Evolutionary conservation across 2,888 invertebrate genomes (phyloP).

Genomic region (Chymomyza amoena): DNA sequence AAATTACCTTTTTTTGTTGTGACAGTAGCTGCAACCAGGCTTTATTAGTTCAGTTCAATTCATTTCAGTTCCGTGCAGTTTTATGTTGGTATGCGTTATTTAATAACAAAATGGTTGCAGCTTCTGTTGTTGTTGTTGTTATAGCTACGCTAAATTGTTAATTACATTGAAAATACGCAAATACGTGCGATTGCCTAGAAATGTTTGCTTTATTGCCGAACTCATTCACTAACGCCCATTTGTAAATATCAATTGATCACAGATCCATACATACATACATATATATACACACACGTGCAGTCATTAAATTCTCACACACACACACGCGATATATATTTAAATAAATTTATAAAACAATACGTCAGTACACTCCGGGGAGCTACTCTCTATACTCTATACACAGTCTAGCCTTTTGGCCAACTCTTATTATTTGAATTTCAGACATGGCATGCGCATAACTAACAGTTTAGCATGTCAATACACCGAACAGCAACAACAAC

Average conservation of each 20-base stretch:
- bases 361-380: not conserved
- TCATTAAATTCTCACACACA: not conserved
- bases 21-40: not conserved
- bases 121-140: not conserved
- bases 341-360: slow-evolving; percentile 43
- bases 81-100: not conserved
- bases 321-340: slow-evolving; percentile 54
- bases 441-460: slow-evolving; percentile 32
- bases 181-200: slow-evolving; percentile 33
- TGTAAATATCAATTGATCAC: not conserved
- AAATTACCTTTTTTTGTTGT: slow-evolving; percentile 32
- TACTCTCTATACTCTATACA: no score
- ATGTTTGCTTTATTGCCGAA: slow-evolving; percentile 14
- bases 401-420: not conserved
- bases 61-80: not conserved
- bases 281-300: slow-evolving; percentile 15
- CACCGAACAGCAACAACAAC: slow-evolving; percentile 23
- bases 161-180: slow-evolving; percentile 49
- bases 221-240: not conserved
- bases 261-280: not conserved
- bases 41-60: not conserved
- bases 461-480: slow-evolving; percentile 47
- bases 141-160: slow-evolving; percentile 60
- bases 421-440: slow-evolving; percentile 24
- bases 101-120: slow-evolving; percentile 35